These are phyloP conservation scores for Pterocles orientalis DNA, from an alignment of 2,113 vertebrate species.

Conservation along the genomic window DNA sequence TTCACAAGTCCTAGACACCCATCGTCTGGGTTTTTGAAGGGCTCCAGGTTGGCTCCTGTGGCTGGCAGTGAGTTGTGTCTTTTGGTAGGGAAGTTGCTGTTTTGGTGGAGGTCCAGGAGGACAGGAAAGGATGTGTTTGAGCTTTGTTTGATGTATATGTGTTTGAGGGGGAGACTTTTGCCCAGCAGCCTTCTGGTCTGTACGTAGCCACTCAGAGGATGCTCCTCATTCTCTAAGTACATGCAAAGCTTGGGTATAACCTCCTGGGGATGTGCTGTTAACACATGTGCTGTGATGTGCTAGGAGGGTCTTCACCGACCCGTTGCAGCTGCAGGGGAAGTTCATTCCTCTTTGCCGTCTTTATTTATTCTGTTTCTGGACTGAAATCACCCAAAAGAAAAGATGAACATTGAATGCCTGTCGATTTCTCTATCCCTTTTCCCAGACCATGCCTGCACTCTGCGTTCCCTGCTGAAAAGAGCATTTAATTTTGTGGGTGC, in stretches of 20 bases:
- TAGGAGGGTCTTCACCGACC: neutral
- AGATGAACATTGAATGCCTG: neutral
- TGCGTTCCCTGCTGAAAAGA: neutral
- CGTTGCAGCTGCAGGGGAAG: neutral
- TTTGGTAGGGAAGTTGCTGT: neutral
- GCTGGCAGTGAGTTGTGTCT: neutral
- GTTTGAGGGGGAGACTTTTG: neutral
- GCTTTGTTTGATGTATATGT: neutral
- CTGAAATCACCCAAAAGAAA: neutral
- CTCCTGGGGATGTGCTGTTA: neutral
- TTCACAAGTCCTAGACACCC: neutral
- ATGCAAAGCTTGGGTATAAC: neutral
- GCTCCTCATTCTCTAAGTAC: neutral
- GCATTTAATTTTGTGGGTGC: neutral
- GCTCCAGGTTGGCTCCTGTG: neutral
- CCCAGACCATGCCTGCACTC: neutral
- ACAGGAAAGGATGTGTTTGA: neutral
- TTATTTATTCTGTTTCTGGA: neutral
- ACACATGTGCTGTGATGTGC: neutral
- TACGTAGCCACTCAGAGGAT: rapidly evolving
- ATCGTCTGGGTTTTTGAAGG: neutral
- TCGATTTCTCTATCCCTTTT: neutral
- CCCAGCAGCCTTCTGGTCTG: neutral
- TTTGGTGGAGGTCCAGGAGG: neutral
- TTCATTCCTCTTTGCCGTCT: neutral